phyloP scores from a whole-genome alignment of 2,113 vertebrate species.

The Brienomyrus longianalis region DNA sequence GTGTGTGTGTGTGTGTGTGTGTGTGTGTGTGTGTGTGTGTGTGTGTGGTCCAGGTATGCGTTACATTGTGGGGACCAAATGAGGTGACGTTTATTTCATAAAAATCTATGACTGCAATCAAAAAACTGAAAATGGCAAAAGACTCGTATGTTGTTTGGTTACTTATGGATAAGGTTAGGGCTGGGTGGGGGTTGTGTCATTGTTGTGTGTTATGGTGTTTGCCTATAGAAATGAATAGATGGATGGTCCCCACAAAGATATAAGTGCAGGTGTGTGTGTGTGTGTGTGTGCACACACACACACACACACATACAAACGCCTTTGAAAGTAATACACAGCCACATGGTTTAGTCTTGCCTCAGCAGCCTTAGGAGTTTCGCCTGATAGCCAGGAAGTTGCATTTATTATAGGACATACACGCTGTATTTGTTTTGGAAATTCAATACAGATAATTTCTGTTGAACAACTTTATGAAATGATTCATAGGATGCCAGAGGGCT shows the following conservation, averaged over 20 bases:
- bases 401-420: background rate
- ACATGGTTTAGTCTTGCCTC: background rate
- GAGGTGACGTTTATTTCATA: too few relatives aligned
- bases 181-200: background rate
- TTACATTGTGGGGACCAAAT: too few relatives aligned
- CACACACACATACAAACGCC: background rate
- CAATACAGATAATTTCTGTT: background rate
- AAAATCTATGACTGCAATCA: background rate
- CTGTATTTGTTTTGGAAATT: background rate
- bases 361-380: background rate
- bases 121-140: background rate
- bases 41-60: too few relatives aligned
- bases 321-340: background rate
- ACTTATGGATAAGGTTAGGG: background rate
- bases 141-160: background rate
- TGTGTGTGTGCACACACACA: background rate
- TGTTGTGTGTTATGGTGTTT: background rate
- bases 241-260: background rate
- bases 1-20: too few relatives aligned
- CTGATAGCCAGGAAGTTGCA: background rate
- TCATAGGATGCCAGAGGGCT: background rate
- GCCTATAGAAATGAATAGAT: background rate
- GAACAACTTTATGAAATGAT: background rate
- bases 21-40: background rate
- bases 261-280: background rate